Conservation (phyloP, 2,113 vertebrate species). For the Motacilla alba region DNA sequence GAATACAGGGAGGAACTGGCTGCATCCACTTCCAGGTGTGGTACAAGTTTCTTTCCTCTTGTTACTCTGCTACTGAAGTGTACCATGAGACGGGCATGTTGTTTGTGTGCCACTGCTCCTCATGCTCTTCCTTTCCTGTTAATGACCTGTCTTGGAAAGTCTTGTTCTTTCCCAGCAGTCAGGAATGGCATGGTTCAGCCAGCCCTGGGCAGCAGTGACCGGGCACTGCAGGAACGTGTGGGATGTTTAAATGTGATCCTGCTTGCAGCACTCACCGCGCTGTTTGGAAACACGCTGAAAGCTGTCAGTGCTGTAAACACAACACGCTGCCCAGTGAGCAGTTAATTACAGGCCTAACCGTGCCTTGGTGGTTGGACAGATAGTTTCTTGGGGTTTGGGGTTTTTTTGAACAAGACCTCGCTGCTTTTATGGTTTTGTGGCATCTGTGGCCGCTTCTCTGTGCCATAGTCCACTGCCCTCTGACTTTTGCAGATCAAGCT, state of each 20-base stretch:
- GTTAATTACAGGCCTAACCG: background rate
- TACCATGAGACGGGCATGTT: background rate
- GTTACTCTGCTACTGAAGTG: background rate
- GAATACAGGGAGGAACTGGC: too few relatives aligned
- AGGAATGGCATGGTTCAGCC: background rate
- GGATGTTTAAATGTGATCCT: background rate
- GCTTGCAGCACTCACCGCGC: background rate
- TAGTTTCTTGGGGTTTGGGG: background rate
- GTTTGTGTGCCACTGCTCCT: background rate
- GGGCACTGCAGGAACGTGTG: background rate
- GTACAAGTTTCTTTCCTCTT: background rate
- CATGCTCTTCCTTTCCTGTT: background rate
- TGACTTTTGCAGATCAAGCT: background rate
- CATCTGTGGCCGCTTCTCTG: background rate
- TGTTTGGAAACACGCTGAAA: accelerated
- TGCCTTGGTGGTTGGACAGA: background rate
- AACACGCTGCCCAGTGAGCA: background rate
- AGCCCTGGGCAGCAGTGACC: background rate
- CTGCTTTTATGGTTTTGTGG: background rate
- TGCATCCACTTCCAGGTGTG: background rate
- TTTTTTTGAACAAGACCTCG: background rate
- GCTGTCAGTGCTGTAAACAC: background rate
- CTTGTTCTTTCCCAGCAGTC: background rate
- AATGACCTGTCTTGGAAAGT: background rate
- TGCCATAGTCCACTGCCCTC: background rate